Base-by-base conservation (phyloP, 2,888 invertebrate species). In the Aromia moschata region DNA sequence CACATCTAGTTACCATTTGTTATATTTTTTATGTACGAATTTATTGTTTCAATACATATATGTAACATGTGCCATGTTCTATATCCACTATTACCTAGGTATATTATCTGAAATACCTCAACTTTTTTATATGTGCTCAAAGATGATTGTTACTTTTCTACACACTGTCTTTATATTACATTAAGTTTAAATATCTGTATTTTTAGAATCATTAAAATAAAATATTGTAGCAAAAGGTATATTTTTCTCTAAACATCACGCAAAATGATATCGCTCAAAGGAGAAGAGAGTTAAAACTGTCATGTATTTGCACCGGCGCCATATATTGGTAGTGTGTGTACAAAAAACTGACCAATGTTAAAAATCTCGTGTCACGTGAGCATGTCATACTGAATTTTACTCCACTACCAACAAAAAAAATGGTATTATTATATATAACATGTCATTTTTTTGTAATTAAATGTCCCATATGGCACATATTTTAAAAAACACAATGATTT, bases 11-110 rank as follows among this genome's bases (percentile, higher is more conserved):
- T 62, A 62, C 62, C 64, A 64, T 62, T 64, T 60, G 56, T 60
- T 58, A 56, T 56, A 60, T 62, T 53, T 58, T n/a, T 59, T 55
- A 53, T 59, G 46, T 59, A 64, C 51, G 58, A 56, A 59, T 61
- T 64, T 60, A 64, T 38, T 49, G 38, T 49, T 14, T 49, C 11
- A 12, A 20, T 38, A 25, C 56, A 59, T 59, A 56, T n/a, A n/a
- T n/a, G n/a, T 53, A 56, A 59, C 64, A 62, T 55, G 64, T 64
- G 64, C 64, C 64, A 64, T 64, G 64, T 64, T 59, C 61, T 64
- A 57, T 60, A 57, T 59, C 58, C 57, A 62, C 55, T 57, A 62
- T n/a, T n/a, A n/a, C n/a, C n/a, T 62, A 57, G 59, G 56, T 60
- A 53, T 60, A 56, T 33, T 58, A 58, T 63, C 57, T 63, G 56